Evolutionary conservation across 2,113 vertebrate species (phyloP).

Genomic region (Ahaetulla prasina): DNA sequence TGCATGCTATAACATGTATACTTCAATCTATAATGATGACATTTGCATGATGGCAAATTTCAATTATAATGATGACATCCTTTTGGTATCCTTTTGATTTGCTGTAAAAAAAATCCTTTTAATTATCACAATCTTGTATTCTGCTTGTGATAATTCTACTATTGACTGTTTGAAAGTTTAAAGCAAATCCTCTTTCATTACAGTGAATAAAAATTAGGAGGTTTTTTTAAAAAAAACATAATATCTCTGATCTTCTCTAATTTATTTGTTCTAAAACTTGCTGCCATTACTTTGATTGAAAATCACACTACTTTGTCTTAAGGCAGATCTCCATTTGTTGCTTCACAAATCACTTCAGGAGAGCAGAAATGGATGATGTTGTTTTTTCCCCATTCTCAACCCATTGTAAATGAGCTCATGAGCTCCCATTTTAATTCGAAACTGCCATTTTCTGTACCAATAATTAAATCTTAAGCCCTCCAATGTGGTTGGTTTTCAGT

Average conservation of each 20-base stretch:
- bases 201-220: neutral
- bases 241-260: neutral
- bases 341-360: neutral
- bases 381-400: neutral
- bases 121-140: neutral
- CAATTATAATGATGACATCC: neutral
- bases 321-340: neutral
- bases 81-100: neutral
- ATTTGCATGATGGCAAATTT: neutral
- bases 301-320: neutral
- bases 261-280: neutral
- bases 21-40: neutral
- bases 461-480: neutral
- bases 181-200: neutral
- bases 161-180: neutral
- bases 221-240: neutral
- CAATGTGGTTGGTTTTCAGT: neutral
- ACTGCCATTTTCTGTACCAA: neutral
- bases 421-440: neutral
- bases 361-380: neutral
- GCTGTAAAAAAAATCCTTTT: neutral
- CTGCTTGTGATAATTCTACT: neutral
- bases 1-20: neutral
- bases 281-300: neutral
- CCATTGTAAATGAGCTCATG: neutral